phyloP scores from a whole-genome alignment of 1,140 invertebrate genomes.

The Bombus sylvicola region DNA sequence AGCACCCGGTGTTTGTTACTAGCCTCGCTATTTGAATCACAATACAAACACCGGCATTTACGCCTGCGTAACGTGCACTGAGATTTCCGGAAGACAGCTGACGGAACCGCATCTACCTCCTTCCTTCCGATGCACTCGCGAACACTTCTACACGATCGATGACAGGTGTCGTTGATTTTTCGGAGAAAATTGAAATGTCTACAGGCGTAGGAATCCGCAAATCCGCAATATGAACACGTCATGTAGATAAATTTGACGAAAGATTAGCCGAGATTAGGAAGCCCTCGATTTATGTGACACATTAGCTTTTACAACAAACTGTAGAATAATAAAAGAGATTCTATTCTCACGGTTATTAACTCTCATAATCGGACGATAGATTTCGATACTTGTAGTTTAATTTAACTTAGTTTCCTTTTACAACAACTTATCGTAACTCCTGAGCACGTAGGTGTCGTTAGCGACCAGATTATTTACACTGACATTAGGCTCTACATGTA shows the following conservation, averaged over 20 bases:
- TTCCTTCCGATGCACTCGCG: not conserved
- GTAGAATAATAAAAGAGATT: too few species aligned
- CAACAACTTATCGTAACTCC: too few species aligned
- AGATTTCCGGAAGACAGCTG: slow-evolving; percentile 16
- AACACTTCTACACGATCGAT: slow-evolving; percentile 31
- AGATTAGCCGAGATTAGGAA: not conserved
- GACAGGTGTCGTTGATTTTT: slow-evolving; percentile 59
- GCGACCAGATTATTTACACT: too few species aligned
- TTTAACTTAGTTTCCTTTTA: too few species aligned
- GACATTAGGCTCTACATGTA: too few species aligned
- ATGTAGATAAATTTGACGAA: slow-evolving; percentile 60
- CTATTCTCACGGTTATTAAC: too few species aligned
- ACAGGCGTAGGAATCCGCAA: slow-evolving; percentile 36
- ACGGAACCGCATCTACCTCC: not conserved
- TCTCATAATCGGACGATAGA: too few species aligned
- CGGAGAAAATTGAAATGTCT: slow-evolving; percentile 63
- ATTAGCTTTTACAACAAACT: not conserved
- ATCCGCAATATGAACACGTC: slow-evolving; percentile 61
- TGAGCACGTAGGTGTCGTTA: too few species aligned
- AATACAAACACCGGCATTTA: slow-evolving; percentile 63
- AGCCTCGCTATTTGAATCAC: slow-evolving; percentile 73
- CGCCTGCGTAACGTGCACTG: not conserved
- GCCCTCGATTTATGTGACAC: not conserved
- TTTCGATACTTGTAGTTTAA: too few species aligned
- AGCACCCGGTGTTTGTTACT: not conserved